Base-by-base conservation (phyloP, 2,113 vertebrate species). In the Tragelaphus imberbis region DNA sequence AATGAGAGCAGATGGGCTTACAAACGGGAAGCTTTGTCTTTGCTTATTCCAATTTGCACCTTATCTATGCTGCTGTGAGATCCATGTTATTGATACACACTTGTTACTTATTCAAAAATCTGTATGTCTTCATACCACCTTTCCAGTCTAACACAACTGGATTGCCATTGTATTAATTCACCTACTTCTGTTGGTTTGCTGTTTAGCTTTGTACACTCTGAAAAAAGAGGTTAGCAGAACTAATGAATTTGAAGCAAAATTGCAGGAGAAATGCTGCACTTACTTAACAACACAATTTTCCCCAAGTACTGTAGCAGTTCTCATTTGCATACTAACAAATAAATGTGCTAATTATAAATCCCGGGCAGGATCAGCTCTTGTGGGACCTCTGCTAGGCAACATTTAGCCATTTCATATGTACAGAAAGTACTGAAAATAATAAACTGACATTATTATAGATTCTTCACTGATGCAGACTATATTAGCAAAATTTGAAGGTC, bases 261-360 rank as follows among this genome's bases (percentile, higher is more conserved):
- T 85, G 11, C 58, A 81, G 28, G 59, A 90, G 81, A 77, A 97
- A 95, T 84, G 27, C 71, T 92, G 40, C 58, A 95, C 44, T 97
- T 96, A 93, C 33, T 96, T 90, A 97, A 90, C 40, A 90, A 87
- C 55, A 91, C 53, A 82, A 51, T 91, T 97, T 95, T 80, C 56
- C 84, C 65, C 59, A 88, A 96, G 71, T 96, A 81, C 27, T 91
- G n/a, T 80, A 61, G 81, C 63, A 85, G 49, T 88, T 59, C 16
- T 97, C 9, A 96, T 97, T 98, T 97, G 75, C 96, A 98, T 98
- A 77, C 65, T 95, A 96, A 95, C 84, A 97, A 98, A 96, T 96
- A 97, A 88, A 94, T 96, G 51, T 95, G 59, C 59, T 97, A 96
- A 98, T 97, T 94, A 96, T 91, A 97, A 97, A 94, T 96, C 90